phyloP scores from a whole-genome alignment of 2,113 vertebrate genomes.

The Anhinga anhinga region DNA sequence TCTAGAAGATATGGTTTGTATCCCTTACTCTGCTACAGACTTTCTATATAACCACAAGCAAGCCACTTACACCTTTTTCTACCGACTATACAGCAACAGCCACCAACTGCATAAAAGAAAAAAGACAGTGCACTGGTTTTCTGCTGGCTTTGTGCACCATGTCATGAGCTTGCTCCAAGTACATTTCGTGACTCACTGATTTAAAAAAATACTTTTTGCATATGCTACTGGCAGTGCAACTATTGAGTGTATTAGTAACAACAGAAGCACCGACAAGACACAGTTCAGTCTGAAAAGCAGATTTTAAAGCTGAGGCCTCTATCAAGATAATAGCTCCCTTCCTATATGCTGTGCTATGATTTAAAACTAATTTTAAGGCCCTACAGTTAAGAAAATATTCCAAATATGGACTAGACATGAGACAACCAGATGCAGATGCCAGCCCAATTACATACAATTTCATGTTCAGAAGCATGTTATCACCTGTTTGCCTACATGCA shows the following conservation, averaged over 20 bases:
- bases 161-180: background rate
- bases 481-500: background rate
- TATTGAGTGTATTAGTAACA: background rate
- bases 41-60: constrained; percentile 51
- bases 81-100: background rate
- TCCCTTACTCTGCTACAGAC: constrained; percentile 1
- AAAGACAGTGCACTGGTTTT: background rate
- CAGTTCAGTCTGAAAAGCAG: background rate
- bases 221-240: background rate
- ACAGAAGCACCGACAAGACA: background rate
- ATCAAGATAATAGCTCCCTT: background rate
- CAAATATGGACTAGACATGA: background rate
- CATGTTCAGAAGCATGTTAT: background rate
- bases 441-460: background rate
- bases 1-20: background rate
- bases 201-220: background rate
- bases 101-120: background rate
- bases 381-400: background rate
- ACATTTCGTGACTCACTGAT: background rate
- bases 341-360: background rate
- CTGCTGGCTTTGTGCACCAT: background rate
- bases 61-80: constrained; percentile 2
- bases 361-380: background rate
- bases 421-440: background rate
- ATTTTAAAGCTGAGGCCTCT: background rate